These are phyloP conservation scores for Gopherus evgoodei DNA, from an alignment of 2,113 vertebrate species.

Conservation along the genomic window DNA sequence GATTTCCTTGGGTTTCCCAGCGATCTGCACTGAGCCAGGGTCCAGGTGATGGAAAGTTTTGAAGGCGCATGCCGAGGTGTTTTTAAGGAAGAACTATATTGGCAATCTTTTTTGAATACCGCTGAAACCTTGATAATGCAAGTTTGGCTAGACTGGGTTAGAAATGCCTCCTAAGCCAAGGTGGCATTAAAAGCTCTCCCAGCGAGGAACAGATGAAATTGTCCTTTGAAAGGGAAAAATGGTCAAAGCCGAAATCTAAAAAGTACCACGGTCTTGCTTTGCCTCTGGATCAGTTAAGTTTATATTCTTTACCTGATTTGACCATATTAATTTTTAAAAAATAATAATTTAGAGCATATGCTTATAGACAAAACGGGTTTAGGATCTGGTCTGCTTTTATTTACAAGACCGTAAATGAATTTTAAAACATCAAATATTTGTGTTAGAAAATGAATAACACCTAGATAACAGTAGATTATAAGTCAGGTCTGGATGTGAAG, in stretches of 20 bases:
- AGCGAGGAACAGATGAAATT: no score
- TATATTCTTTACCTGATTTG: background rate
- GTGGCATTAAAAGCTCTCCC: background rate
- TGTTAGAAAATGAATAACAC: accelerated
- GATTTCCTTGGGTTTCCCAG: background rate
- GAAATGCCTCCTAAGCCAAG: background rate
- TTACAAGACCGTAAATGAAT: background rate
- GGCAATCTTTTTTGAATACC: background rate
- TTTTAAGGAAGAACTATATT: background rate
- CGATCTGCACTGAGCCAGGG: background rate
- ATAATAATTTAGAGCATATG: background rate
- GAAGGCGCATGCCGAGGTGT: background rate
- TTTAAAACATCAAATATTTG: background rate
- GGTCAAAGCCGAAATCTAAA: background rate
- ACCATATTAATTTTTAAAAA: background rate
- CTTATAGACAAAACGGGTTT: background rate
- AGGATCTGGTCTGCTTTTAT: background rate
- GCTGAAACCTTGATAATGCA: background rate
- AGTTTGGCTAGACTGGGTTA: background rate
- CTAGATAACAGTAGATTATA: background rate
- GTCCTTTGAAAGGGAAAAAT: background rate
- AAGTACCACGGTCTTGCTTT: background rate
- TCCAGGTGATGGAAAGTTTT: background rate
- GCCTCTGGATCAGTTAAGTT: background rate
- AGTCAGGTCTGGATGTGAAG: background rate